phyloP scores from a whole-genome alignment of 2,113 vertebrate genomes.

The Perognathus longimembris region DNA sequence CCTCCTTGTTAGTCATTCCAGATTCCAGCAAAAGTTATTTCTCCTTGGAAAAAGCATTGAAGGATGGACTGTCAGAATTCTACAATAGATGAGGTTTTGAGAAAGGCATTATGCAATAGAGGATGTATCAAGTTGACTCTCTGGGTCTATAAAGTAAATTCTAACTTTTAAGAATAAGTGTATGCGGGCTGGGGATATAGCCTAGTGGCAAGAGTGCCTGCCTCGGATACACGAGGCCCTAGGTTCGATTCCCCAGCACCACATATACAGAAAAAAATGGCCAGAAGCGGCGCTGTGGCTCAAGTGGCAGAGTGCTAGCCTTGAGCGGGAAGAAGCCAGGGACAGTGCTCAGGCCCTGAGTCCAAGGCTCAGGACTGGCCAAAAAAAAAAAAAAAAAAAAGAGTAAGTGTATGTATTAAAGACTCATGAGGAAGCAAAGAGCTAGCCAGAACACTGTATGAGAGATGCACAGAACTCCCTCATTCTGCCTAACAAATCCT shows the following conservation, averaged over 20 bases:
- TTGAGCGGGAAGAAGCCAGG: too few species aligned
- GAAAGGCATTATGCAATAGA: neutral
- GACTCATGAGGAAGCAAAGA: neutral
- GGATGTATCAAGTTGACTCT: neutral
- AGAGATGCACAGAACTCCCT: neutral
- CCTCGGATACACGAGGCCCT: too few species aligned
- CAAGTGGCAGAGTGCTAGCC: too few species aligned
- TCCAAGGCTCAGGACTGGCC: too few species aligned
- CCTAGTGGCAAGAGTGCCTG: too few species aligned
- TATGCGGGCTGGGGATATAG: too few species aligned
- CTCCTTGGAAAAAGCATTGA: neutral
- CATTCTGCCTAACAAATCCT: neutral
- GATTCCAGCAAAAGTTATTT: neutral
- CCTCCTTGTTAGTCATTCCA: neutral
- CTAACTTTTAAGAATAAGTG: conserved; percentile 3
- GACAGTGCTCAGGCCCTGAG: too few species aligned
- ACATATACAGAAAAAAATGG: too few species aligned
- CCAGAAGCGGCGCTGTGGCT: too few species aligned
- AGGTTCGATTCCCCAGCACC: too few species aligned
- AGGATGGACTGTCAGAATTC: neutral
- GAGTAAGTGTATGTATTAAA: neutral
- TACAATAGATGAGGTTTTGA: neutral
- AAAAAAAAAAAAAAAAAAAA: too few species aligned
- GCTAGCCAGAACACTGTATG: neutral
- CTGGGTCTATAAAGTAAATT: conserved; percentile 6